Conservation (phyloP, 2,888 invertebrate genomes). For the Himalopsyche anomala region DNA sequence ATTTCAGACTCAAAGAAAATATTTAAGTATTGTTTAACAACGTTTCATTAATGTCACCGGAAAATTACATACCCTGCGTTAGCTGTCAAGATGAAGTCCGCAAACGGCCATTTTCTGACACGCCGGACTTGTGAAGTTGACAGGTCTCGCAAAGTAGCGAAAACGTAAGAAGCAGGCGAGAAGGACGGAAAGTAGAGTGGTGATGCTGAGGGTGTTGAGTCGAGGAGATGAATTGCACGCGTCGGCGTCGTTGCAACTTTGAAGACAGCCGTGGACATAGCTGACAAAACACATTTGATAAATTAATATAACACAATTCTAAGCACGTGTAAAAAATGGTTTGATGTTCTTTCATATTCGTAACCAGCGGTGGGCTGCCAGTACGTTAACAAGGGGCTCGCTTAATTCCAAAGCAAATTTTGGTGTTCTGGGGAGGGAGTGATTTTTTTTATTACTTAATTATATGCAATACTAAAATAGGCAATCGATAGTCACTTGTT, state of each 20-base stretch:
- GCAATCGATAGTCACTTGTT: too few relatives aligned
- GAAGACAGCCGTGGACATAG: slow-evolving; percentile 94
- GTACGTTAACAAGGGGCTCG: too few relatives aligned
- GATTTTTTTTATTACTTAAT: too few relatives aligned
- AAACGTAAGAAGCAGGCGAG: slow-evolving; percentile 32
- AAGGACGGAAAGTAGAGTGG: slow-evolving; percentile 41
- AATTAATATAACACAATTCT: neutral
- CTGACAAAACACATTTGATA: slow-evolving; percentile 72
- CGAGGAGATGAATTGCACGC: slow-evolving; percentile 83
- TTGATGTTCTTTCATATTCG: too few relatives aligned
- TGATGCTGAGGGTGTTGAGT: slow-evolving; percentile 29
- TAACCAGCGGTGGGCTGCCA: too few relatives aligned
- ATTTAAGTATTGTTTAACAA: too few relatives aligned
- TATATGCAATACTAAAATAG: too few relatives aligned
- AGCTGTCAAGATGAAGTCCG: slow-evolving; percentile 17
- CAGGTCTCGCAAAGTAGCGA: slow-evolving; percentile 3
- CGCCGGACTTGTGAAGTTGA: neutral
- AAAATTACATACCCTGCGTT: slow-evolving; percentile 6
- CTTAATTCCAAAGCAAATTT: too few relatives aligned
- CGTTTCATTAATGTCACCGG: neutral
- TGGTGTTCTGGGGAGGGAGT: too few relatives aligned
- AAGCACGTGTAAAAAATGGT: too few relatives aligned
- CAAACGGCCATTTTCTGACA: neutral
- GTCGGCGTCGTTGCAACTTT: slow-evolving; percentile 94
- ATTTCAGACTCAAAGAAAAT: too few relatives aligned